A percentile compares a stretch with the other conserved stretches of the same genome.
Conservation (phyloP, 2,797 vertebrate genomes). For the Australoheros facetus region DNA sequence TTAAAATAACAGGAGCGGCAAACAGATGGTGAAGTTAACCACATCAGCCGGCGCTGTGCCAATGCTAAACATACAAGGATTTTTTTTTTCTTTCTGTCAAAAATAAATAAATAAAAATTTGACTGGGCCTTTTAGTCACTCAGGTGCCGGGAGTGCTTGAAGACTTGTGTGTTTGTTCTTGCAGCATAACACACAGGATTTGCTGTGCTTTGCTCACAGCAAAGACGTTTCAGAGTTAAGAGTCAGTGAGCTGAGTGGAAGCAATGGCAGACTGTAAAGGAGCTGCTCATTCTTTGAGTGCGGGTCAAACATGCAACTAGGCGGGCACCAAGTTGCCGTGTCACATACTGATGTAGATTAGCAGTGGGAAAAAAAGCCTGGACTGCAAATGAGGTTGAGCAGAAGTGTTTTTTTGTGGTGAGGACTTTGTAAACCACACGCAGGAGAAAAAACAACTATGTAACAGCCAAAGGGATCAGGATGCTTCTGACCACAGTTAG, state of each 20-base stretch:
- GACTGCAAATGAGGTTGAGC: not conserved
- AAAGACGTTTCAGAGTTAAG: not conserved
- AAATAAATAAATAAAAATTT: not conserved
- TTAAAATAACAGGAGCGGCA: not conserved
- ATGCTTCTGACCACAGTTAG: not conserved
- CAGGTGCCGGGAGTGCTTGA: not conserved
- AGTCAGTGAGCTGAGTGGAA: not conserved
- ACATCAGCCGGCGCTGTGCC: not conserved
- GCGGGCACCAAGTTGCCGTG: not conserved
- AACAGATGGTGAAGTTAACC: not conserved
- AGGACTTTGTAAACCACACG: not conserved
- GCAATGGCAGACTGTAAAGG: accelerated
- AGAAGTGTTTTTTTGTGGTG: not conserved
- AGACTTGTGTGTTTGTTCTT: not conserved
- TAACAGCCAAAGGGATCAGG: not conserved
- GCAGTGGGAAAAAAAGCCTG: not conserved
- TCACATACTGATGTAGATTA: not conserved
- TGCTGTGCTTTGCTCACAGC: not conserved
- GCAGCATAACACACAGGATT: not conserved
- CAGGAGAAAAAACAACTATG: not conserved
- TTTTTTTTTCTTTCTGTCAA: too few species aligned
- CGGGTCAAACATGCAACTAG: not conserved
- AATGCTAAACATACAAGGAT: not conserved
- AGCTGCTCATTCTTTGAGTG: not conserved
- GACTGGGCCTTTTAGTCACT: not conserved